Percentiles rank a stretch among this genome's conserved stretches.
Evolutionary conservation across 2,113 vertebrate species (phyloP).

Genomic region (Tragulus kanchil): DNA sequence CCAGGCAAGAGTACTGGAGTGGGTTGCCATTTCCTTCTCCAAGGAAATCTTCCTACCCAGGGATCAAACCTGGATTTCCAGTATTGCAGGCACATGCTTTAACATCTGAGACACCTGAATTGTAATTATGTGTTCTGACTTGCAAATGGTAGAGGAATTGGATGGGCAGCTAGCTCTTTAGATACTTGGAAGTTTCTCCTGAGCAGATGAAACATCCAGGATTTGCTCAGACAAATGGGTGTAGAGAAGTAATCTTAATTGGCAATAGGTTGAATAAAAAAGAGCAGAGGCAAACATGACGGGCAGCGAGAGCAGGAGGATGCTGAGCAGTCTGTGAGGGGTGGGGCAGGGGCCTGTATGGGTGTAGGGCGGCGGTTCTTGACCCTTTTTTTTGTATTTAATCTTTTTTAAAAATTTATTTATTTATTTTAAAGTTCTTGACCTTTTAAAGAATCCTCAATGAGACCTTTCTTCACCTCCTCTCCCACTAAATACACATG

Average conservation of each 20-base stretch:
- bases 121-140: neutral
- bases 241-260: neutral
- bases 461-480: neutral
- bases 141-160: neutral
- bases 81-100: no score
- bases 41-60: no score
- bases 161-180: neutral
- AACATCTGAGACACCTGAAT: neutral
- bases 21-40: no score
- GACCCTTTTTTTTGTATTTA: neutral
- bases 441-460: neutral
- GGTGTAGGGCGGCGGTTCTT: neutral
- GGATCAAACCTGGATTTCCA: no score
- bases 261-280: neutral
- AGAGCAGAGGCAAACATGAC: neutral
- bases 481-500: neutral
- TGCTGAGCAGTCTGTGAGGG: neutral
- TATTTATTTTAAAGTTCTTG: neutral
- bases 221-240: neutral
- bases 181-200: neutral
- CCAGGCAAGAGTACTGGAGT: no score
- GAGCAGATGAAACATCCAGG: neutral
- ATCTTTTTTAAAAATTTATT: no score
- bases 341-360: neutral
- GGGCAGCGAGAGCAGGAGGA: neutral